Evolutionary conservation across 1,140 invertebrate genomes (phyloP), one percentile per base, ranked within the genome.

Genomic region (Chrysopa pallens): DNA sequence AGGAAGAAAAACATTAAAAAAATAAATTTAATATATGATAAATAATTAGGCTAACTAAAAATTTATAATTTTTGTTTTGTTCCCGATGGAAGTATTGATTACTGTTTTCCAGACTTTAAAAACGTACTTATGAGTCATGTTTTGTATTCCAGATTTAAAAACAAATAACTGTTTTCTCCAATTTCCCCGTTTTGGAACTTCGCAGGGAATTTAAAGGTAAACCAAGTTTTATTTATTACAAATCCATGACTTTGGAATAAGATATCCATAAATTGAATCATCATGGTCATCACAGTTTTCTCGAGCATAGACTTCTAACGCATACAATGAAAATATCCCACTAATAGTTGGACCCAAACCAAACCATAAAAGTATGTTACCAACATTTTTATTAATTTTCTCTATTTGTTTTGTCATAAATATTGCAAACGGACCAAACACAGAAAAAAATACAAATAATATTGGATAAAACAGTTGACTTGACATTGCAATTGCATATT

Each of bases 391-490:
- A 8, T 54, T 57, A 8, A 70, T 70, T 9, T 67, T 63, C 1
- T 59, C 61, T 13, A 61, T 67, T 27, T 58, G 42, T 64, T 28
- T 68, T 63, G 0, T 78, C 45, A 1, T 71, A 72, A 0, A 84
- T 63, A 45, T 77, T 50, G 0, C 17, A 23, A 68, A 9, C 0
- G 73, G 49, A 7, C 78, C 76, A 29, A 76, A 55, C 0, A 69
- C 60, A 1, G 70, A 72, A 52, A 87, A 88, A 33, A 75, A 50
- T 1, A 84, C 45, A 40, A 92, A 70, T 47, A 94, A 64, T 0
- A 90, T 74, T 0, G 91, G 91, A 52, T 85, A 91, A 58, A 91
- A 91, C 55, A 90, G 83, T 13, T 78, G 70, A 36, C 92, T 78
- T 0, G 76, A 69, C 14, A 86, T 70, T 1, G 72, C 70, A 0